Conservation (phyloP, 2,888 invertebrate genomes). For the Cataglyphis cursor region DNA sequence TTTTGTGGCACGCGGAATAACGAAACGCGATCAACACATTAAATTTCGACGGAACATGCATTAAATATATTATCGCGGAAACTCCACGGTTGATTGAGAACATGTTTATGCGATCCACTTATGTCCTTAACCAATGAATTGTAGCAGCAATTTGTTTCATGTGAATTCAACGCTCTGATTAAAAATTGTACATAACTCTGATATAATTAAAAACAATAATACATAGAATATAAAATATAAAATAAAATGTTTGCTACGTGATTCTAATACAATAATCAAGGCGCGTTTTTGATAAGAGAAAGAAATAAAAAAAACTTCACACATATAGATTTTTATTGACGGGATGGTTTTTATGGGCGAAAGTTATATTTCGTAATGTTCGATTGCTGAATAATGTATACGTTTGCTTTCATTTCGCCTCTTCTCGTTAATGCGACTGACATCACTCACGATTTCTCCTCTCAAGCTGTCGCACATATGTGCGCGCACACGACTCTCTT, state of each 20-base stretch:
- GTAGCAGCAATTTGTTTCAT: background rate
- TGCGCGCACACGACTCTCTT: background rate
- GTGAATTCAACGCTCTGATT: background rate
- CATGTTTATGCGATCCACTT: background rate
- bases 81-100: background rate
- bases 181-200: background rate
- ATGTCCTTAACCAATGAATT: background rate
- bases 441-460: constrained; percentile 32
- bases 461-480: background rate
- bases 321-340: background rate
- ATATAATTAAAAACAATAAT: background rate
- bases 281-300: background rate
- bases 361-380: constrained; percentile 7
- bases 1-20: constrained; percentile 15
- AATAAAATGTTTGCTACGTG: background rate
- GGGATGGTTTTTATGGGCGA: background rate
- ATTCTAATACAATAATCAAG: background rate
- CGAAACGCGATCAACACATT: constrained; percentile 11
- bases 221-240: background rate
- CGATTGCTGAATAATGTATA: background rate
- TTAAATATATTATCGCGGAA: constrained; percentile 5
- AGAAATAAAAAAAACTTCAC: background rate
- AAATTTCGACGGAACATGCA: constrained; percentile 8
- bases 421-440: constrained; percentile 19
- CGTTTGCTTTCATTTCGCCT: constrained; percentile 20